These are phyloP conservation scores for Macquaria australasica DNA, from an alignment of 2,113 vertebrate genomes.

Conservation along the genomic window DNA sequence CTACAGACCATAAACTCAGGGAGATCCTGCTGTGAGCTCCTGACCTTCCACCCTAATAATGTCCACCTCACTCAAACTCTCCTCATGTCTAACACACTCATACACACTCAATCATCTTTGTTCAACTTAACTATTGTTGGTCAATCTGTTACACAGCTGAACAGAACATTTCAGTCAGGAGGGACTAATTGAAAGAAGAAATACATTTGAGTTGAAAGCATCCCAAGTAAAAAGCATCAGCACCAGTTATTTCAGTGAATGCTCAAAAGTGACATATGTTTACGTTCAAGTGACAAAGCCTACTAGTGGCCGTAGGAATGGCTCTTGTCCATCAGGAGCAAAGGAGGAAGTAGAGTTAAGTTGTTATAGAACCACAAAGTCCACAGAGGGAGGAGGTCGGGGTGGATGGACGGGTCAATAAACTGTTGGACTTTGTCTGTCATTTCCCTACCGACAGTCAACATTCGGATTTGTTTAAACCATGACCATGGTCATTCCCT, in stretches of 20 bases:
- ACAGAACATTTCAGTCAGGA: neutral
- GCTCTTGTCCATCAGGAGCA: neutral
- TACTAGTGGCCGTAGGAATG: neutral
- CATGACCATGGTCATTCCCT: neutral
- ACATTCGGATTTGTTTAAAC: neutral
- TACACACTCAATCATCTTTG: neutral
- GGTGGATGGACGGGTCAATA: neutral
- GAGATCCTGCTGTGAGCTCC: constrained; percentile 34
- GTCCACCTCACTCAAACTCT: constrained; percentile 50
- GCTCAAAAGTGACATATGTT: neutral
- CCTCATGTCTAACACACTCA: constrained; percentile 1
- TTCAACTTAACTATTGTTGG: neutral
- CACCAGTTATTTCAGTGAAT: neutral
- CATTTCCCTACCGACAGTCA: neutral
- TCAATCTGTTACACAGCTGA: neutral
- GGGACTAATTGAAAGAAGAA: neutral
- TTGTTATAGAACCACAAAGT: neutral
- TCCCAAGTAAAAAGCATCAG: neutral
- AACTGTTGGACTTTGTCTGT: constrained; percentile 4
- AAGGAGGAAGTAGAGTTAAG: neutral
- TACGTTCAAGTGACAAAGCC: neutral
- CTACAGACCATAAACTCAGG: constrained; percentile 56
- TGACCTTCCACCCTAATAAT: constrained; percentile 68
- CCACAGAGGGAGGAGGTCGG: neutral
- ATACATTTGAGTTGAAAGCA: neutral